Base-by-base conservation (phyloP, 2,797 vertebrate genomes). In the Poeciliopsis infans region DNA sequence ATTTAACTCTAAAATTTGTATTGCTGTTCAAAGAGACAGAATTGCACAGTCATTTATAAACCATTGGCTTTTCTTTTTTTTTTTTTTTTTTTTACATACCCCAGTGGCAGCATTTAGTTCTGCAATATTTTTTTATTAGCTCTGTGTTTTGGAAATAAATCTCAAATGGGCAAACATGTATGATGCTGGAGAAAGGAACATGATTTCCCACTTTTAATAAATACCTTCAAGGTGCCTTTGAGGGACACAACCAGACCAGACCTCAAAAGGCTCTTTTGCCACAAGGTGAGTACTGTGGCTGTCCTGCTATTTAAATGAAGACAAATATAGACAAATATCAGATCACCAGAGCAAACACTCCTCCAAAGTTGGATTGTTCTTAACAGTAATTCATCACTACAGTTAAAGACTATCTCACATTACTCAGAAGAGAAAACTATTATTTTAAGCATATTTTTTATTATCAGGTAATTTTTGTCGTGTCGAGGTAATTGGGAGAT, bases 1-100 rank as follows among this genome's bases (percentile, higher is more conserved):
- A 91, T 89, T 89, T 88, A 85, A 80, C 81, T 45, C 70, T 47
- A 82, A 79, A 79, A 89, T 89, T 68, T 80, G 49, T 79, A 72
- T 45, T 76, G 68, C 80, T 86, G 75, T 79, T 79, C 76, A 82
- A 85, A 78, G 80, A 84, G 72, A 82, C 66, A 45, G 70, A 85
- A 83, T 68, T 78, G 45, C 64, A 80, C 13, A 55, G 66, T 79
- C 77, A 85, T 85, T 85, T 79, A 82, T 43, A 80, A 85, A 85
- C 13, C 10, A 0, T 13, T 20, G 46, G 45, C 46, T 43, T 76
- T 46, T 53, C 76, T 82, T 81, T 31, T 31, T 31, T 31, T 31
- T 1, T 76, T 18, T 46, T 75, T 47, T 55, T 79, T 82, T 81
- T 76, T 18, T 45, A 74, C 12, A 59, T 47, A 69, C 64, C 80